Conservation (phyloP, 2,888 invertebrate genomes). For the Archips crataeganus region DNA sequence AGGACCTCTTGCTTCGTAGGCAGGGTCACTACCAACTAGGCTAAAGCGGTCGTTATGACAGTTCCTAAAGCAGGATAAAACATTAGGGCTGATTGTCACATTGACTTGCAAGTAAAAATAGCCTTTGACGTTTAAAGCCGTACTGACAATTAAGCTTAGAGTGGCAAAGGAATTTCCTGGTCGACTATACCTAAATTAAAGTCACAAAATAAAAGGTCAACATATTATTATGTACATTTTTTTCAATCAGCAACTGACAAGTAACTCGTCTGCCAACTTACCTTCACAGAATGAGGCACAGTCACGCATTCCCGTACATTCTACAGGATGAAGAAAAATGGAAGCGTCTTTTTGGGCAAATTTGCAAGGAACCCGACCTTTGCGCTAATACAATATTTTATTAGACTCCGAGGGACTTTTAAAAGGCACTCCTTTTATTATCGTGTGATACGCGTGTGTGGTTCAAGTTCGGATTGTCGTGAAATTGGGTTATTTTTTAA, state of each 20-base stretch:
- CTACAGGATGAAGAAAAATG: constrained; percentile 39
- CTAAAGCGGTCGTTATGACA: too few relatives aligned
- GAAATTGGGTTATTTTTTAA: neutral
- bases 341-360: constrained; percentile 38
- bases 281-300: constrained; percentile 47
- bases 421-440: constrained; percentile 38
- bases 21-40: too few relatives aligned
- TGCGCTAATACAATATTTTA: constrained; percentile 37
- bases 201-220: too few relatives aligned
- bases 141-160: too few relatives aligned
- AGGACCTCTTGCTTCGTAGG: too few relatives aligned
- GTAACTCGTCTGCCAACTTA: constrained; percentile 36
- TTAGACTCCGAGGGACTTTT: constrained; percentile 33
- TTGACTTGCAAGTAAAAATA: too few relatives aligned
- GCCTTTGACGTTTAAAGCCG: too few relatives aligned
- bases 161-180: too few relatives aligned
- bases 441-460: constrained; percentile 18
- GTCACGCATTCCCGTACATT: constrained; percentile 54
- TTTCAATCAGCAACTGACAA: neutral
- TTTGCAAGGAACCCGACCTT: constrained; percentile 42
- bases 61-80: too few relatives aligned
- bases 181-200: too few relatives aligned
- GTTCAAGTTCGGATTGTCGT: constrained; percentile 3
- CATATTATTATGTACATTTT: too few relatives aligned
- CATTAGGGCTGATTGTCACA: too few relatives aligned